Evolutionary conservation across 2,797 vertebrate species (phyloP), one percentile per base, ranked within the genome.

Genomic region (Gorsachius magnificus): DNA sequence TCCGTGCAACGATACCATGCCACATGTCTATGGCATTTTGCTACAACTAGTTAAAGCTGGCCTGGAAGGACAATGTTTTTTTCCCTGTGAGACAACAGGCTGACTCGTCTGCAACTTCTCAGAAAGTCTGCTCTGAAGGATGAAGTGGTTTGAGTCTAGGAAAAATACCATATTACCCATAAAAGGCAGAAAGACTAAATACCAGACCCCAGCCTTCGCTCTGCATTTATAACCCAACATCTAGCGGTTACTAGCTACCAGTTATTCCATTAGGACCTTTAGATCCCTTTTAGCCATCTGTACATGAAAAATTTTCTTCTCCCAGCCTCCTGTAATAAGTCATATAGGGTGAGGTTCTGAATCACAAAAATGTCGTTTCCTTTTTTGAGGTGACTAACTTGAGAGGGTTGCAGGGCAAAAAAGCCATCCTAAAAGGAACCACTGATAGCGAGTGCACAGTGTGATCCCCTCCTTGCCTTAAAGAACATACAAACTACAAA

Each of bases 151-250:
- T 4, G 24, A 83, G 69, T 75, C 80, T 29, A 85, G 48, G 24
- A 79, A 80, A 95, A 92, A 92, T 46, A 80, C 60, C 31, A 1
- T 16, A 5, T n/a, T 87, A 85, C 5, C 56, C 78, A 85, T 22
- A 83, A 89, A 89, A 93, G 64, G 26, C 60, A 79, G 20, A 90
- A 89, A 80, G 80, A 87, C 41, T 41, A 83, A 89, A 79, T 36
- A 84, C 10, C 81, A 36, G 50, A 56, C 60, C 85, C 45, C 60
- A 89, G 38, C 6, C 68, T 56, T 83, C 57, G 11, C 57, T 51
- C 56, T 61, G 20, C 33, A 76, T 64, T 75, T 85, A 26, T 4
- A 94, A 64, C 29, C 18, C 60, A 91, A 45, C 8, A 60, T 33
- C 29, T 10, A 76, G 16, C 2, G 5, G 21, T 31, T 72, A 43